phyloP scores from a whole-genome alignment of 2,113 vertebrate species.

The Megaceryle maxima region DNA sequence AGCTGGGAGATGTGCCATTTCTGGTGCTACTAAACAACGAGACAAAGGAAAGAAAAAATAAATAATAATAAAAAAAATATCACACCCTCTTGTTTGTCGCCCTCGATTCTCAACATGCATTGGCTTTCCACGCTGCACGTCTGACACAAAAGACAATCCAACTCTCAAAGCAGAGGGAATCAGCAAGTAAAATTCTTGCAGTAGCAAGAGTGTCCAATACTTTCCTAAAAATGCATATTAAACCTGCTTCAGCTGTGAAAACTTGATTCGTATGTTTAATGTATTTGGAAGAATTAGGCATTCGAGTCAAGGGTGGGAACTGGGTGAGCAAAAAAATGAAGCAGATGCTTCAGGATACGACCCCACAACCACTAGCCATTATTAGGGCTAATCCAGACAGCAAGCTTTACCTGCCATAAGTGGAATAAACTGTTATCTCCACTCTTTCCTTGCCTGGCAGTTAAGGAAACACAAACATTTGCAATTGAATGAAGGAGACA shows the following conservation, averaged over 20 bases:
- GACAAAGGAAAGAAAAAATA: not conserved
- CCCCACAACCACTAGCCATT: not conserved
- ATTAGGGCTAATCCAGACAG: not conserved
- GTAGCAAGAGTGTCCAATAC: not conserved
- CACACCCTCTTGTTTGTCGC: not conserved
- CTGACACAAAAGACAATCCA: constrained; percentile 44
- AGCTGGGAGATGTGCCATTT: not conserved
- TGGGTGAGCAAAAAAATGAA: not conserved
- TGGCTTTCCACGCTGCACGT: constrained; percentile 28
- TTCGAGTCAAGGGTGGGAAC: not conserved
- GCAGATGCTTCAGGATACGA: not conserved
- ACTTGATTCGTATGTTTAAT: not conserved
- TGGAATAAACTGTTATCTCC: not conserved
- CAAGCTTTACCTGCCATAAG: not conserved
- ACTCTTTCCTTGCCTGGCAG: not conserved
- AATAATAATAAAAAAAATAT: not conserved
- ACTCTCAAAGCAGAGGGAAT: constrained; percentile 33
- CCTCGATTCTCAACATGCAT: not conserved
- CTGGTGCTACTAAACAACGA: not conserved
- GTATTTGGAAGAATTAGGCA: not conserved
- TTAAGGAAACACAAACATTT: not conserved
- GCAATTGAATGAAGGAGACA: not conserved
- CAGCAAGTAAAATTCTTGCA: constrained; percentile 45
- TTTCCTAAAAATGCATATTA: constrained; percentile 10
- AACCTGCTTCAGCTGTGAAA: not conserved